phyloP scores from a whole-genome alignment of 2,113 vertebrate species.

The Orthonyx spaldingii region DNA sequence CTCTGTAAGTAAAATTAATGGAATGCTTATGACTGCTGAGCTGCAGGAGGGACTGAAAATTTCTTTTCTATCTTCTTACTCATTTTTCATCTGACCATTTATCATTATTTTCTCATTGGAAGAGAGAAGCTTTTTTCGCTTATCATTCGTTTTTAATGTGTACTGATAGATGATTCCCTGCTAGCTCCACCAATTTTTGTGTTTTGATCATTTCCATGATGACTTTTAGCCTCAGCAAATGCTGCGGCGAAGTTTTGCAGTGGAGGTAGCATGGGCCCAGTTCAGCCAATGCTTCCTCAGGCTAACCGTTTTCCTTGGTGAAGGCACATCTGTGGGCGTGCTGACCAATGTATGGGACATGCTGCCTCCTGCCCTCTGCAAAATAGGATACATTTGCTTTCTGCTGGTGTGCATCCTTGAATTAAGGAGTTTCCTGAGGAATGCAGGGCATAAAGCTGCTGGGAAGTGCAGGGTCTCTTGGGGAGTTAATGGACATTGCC shows the following conservation, averaged over 20 bases:
- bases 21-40: not conserved
- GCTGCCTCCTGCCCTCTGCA: not conserved
- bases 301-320: not conserved
- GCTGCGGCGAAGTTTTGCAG: not conserved
- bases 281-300: not conserved
- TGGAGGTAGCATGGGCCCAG: not conserved
- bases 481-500: fast-evolving
- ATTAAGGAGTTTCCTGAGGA: not conserved
- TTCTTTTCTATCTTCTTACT: not conserved
- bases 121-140: not conserved
- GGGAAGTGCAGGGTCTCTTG: not conserved
- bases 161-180: not conserved
- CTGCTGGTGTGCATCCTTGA: not conserved
- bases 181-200: not conserved
- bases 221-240: not conserved
- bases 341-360: fast-evolving
- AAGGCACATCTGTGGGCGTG: not conserved
- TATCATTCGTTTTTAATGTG: not conserved
- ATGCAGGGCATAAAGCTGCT: not conserved
- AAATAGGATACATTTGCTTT: not conserved
- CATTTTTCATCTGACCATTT: not conserved
- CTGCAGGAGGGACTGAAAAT: not conserved
- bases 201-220: not conserved
- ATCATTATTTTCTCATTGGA: not conserved
- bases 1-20: slow-evolving; percentile 5